Conservation (phyloP, 1,140 invertebrate species). For the Ceratina calcarata region DNA sequence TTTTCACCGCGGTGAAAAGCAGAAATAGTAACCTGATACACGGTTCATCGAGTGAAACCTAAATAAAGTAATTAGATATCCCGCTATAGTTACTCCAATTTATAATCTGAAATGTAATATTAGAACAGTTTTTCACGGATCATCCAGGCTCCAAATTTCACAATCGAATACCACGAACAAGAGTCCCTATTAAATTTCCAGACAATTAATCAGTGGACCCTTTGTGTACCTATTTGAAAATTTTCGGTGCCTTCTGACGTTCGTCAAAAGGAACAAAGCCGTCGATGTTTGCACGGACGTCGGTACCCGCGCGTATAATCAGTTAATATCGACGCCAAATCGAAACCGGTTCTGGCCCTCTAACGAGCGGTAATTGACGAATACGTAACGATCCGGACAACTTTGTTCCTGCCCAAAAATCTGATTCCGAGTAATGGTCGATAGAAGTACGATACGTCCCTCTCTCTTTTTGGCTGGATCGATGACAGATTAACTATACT, state of each 20-base stretch:
- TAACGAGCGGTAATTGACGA: conserved; percentile 43
- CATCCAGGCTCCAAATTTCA: too few species aligned
- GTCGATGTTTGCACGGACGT: neutral
- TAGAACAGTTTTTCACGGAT: too few species aligned
- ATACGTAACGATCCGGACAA: conserved; percentile 37
- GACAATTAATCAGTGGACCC: neutral
- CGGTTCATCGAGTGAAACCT: too few species aligned
- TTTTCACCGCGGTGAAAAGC: neutral
- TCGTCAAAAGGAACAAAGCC: neutral
- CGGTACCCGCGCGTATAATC: conserved; percentile 21
- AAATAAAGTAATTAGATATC: too few species aligned
- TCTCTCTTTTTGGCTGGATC: conserved; percentile 17
- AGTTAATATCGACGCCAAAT: conserved; percentile 33
- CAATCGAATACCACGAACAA: neutral
- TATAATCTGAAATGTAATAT: too few species aligned
- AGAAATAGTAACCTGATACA: too few species aligned
- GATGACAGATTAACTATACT: conserved; percentile 19
- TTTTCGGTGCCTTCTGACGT: neutral
- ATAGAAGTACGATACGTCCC: conserved; percentile 10
- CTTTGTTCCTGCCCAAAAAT: conserved; percentile 28
- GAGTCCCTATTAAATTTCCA: neutral
- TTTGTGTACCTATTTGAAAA: neutral
- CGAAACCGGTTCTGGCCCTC: neutral
- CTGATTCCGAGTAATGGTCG: conserved; percentile 18
- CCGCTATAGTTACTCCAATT: too few species aligned